Conservation (phyloP, 2,797 vertebrate species). For the Mareca penelope region DNA sequence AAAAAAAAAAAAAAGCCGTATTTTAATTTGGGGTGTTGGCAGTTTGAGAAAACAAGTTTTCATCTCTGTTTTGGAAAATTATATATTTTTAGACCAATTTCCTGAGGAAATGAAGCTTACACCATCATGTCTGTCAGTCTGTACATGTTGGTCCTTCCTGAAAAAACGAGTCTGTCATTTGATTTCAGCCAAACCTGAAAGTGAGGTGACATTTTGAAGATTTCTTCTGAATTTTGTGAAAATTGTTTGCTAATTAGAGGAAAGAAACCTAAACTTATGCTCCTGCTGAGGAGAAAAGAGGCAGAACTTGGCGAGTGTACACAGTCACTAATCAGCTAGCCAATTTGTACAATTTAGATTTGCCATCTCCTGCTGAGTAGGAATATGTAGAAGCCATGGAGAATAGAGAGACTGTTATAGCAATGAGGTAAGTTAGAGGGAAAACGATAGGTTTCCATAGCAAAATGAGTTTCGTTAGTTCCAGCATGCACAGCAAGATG, state of each 20-base stretch:
- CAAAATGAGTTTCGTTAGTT: background rate
- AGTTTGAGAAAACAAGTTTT: background rate
- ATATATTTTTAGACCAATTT: background rate
- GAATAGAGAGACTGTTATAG: background rate
- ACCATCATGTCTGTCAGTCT: background rate
- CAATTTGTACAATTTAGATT: background rate
- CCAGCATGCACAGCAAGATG: background rate
- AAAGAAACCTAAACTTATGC: background rate
- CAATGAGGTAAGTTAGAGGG: background rate
- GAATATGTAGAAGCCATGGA: background rate
- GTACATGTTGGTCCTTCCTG: background rate
- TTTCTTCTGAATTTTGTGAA: background rate
- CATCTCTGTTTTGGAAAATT: background rate
- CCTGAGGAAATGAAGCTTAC: constrained; percentile 5
- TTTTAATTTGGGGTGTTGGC: background rate
- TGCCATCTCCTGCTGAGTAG: background rate
- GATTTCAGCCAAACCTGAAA: background rate
- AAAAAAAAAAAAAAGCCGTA: background rate
- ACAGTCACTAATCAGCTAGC: background rate
- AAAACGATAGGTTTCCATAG: background rate
- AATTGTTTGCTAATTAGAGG: background rate
- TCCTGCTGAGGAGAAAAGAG: background rate
- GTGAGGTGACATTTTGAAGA: background rate
- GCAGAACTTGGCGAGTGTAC: background rate
- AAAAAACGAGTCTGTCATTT: background rate